Evolutionary conservation across 2,888 invertebrate genomes (phyloP).

Genomic region (Myathropa florea): DNA sequence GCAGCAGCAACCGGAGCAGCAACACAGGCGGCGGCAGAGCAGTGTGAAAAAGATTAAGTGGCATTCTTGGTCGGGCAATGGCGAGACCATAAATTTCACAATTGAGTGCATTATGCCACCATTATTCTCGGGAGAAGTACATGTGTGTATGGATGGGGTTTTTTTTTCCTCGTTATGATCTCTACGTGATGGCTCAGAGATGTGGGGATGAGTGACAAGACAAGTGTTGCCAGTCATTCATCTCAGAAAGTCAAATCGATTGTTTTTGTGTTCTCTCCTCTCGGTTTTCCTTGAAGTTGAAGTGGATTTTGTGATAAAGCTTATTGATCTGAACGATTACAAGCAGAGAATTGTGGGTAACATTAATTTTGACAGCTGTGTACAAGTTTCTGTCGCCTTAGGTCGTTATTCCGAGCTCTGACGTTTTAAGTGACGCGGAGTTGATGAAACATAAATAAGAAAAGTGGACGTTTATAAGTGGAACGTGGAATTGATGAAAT

Average conservation of each 20-base stretch:
- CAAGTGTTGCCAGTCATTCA: slow-evolving; percentile 46
- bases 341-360: not conserved
- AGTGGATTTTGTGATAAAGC: not conserved
- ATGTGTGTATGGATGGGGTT: slow-evolving; percentile 4
- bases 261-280: not conserved
- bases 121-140: slow-evolving; percentile 51
- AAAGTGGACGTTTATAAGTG: too few species aligned
- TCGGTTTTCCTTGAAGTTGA: not conserved
- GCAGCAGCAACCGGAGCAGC: not conserved
- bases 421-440: not conserved
- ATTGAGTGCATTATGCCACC: slow-evolving; percentile 69
- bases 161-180: slow-evolving; percentile 30
- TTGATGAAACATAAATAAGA: too few species aligned
- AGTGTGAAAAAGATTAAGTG: slow-evolving; percentile 70
- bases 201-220: slow-evolving; percentile 45
- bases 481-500: too few species aligned
- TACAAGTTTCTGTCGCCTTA: not conserved
- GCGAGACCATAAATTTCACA: slow-evolving; percentile 67
- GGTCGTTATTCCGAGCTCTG: not conserved
- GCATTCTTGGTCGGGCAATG: slow-evolving; percentile 59
- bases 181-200: slow-evolving; percentile 51
- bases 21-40: not conserved
- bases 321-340: not conserved
- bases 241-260: not conserved
- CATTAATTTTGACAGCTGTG: not conserved